Base-by-base conservation (phyloP, 2,797 vertebrate species). In the Gymnodraco acuticeps region DNA sequence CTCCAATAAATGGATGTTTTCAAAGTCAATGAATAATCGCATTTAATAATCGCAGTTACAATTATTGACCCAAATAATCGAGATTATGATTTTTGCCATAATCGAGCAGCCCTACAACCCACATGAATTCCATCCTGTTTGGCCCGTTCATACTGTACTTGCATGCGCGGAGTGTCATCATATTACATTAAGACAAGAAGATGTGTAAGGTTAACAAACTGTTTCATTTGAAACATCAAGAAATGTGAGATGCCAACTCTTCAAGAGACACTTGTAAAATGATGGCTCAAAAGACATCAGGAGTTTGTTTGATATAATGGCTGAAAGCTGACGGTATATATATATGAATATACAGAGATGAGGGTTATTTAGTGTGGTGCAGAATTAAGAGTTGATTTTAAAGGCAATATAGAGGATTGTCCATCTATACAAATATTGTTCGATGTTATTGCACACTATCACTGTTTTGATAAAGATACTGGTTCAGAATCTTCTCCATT, bases 221-320 rank as follows among this genome's bases (percentile, higher is more conserved):
- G 11, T n/a, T 70, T 38, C 9, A 38, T 38, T 38, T 38, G 6
- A 38, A 38, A 38, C 33, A 9, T 38, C 33, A 38, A 38, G 33
- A 38, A 38, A 38, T 8, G 33, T 38, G 33, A 38, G 33, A 38
- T 6, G 33, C 33, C 8, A 38, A 38, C 33, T 38, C 33, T 38
- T 52, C 53, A 59, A 55, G 38, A 69, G 52, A 71, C 48, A 55
- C 31, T 48, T 67, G 31, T 64, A 64, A 64, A 14, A 16, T 46
- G 50, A 72, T 38, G 43, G 50, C 52, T 78, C 5, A 70, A 67
- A 67, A 66, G n/a, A 48, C 70, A 68, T 69, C 76, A 67, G 60
- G 67, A 70, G 50, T 50, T 68, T 15, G 73, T 61, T 45, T 72
- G 55, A 60, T 79, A 11, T 38, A 13, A 51, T 31, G 17, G 31